Evolutionary conservation across 2,113 vertebrate genomes (phyloP).

Genomic region (Bos indicus): DNA sequence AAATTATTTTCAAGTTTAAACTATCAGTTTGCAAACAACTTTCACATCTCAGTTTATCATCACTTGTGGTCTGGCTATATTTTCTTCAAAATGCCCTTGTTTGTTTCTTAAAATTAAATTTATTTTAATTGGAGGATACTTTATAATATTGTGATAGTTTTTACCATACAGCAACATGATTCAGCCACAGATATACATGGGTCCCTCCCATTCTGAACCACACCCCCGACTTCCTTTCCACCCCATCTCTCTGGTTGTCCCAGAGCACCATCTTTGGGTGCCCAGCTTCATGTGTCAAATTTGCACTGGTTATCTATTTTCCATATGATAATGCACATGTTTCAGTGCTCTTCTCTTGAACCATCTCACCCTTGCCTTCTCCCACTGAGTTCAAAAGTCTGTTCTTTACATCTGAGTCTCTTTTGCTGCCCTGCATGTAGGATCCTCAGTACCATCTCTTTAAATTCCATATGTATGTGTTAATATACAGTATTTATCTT

Average conservation of each 20-base stretch:
- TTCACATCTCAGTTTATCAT: not conserved
- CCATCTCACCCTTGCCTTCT: not conserved
- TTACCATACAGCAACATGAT: not conserved
- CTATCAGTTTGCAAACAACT: not conserved
- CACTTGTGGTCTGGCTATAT: not conserved
- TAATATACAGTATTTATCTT: not conserved
- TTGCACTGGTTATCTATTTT: not conserved
- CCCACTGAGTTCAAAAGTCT: not conserved
- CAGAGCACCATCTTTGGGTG: not conserved
- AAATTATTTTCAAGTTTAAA: not conserved
- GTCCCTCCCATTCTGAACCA: not conserved
- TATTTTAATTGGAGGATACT: not conserved
- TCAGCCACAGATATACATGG: not conserved
- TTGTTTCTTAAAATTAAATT: not conserved
- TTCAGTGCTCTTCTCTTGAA: not conserved
- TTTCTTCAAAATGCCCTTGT: not conserved
- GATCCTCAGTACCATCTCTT: fast-evolving
- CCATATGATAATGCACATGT: not conserved
- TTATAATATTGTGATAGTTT: not conserved
- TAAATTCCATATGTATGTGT: not conserved
- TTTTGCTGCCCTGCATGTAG: not conserved
- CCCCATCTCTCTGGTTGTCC: not conserved
- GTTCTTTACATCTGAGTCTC: not conserved
- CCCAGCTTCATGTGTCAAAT: not conserved
- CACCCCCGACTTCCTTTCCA: not conserved